These are phyloP conservation scores for Hymenochirus boettgeri DNA, from an alignment of 2,113 vertebrate species.

Conservation along the genomic window DNA sequence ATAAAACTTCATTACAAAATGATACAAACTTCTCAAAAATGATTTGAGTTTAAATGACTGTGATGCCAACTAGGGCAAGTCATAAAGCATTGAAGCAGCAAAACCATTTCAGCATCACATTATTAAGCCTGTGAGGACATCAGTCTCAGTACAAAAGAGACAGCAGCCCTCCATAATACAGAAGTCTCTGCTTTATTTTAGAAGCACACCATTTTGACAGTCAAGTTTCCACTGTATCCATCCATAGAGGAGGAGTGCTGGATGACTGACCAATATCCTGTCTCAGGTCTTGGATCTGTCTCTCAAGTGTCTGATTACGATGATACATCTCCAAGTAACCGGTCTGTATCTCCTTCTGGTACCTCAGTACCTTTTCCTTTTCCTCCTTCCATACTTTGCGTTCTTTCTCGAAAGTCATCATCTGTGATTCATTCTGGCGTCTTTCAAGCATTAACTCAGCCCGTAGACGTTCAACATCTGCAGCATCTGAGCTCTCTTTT, in stretches of 20 bases:
- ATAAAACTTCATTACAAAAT: too few relatives aligned
- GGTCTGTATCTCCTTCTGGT: conserved; percentile 79
- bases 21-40: too few relatives aligned
- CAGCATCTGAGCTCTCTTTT: conserved; percentile 54
- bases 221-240: conserved; percentile 88
- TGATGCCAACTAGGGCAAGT: background rate
- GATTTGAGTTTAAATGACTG: background rate
- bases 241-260: conserved; percentile 74
- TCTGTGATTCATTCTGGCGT: conserved; percentile 86
- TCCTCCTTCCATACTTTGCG: conserved; percentile 89
- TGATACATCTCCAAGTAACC: conserved; percentile 95
- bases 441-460: conserved; percentile 87
- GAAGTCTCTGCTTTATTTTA: conserved; percentile 39
- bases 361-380: conserved; percentile 71
- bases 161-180: conserved; percentile 11
- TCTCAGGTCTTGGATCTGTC: conserved; percentile 69
- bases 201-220: too few relatives aligned
- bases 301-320: conserved; percentile 80
- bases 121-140: background rate
- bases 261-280: conserved; percentile 56
- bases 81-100: conserved; percentile 19
- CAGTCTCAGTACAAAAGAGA: background rate
- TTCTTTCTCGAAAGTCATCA: conserved; percentile 83
- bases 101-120: conserved; percentile 24
- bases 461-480: conserved; percentile 74